Conservation (phyloP, 2,888 invertebrate species). For the Chrysotoxum bicinctum region DNA sequence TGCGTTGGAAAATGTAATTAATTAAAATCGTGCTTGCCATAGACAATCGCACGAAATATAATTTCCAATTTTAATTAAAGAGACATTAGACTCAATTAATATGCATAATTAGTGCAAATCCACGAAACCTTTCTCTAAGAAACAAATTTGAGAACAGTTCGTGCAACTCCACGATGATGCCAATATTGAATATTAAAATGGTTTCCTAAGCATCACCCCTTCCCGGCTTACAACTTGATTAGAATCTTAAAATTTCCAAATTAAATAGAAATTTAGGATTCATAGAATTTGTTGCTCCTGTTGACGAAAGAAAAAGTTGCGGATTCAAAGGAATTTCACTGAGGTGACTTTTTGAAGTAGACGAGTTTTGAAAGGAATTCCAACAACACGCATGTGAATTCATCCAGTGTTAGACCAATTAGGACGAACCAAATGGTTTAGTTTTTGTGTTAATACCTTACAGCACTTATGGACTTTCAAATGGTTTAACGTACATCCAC, state of each 20-base stretch:
- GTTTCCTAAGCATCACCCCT: conserved; percentile 21
- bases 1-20: conserved; percentile 49
- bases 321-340: conserved; percentile 22
- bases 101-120: conserved; percentile 67
- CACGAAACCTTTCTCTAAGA: not conserved
- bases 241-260: conserved; percentile 21
- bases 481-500: conserved; percentile 17
- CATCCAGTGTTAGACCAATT: conserved; percentile 1
- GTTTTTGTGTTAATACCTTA: not conserved
- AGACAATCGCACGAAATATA: conserved; percentile 34
- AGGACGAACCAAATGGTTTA: conserved; percentile 1
- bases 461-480: conserved; percentile 8
- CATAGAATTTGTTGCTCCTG: conserved; percentile 35
- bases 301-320: conserved; percentile 42
- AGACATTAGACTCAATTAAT: conserved; percentile 67
- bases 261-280: not conserved
- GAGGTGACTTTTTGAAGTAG: not conserved
- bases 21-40: conserved; percentile 63
- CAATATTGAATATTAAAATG: conserved; percentile 46
- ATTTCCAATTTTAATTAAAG: conserved; percentile 68
- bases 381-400: not conserved
- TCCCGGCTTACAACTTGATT: conserved; percentile 41
- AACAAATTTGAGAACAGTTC: not conserved
- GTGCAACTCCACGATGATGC: conserved; percentile 15
- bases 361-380: not conserved